Base-by-base conservation (phyloP, 2,113 vertebrate species). In the Ageneiosus marmoratus region DNA sequence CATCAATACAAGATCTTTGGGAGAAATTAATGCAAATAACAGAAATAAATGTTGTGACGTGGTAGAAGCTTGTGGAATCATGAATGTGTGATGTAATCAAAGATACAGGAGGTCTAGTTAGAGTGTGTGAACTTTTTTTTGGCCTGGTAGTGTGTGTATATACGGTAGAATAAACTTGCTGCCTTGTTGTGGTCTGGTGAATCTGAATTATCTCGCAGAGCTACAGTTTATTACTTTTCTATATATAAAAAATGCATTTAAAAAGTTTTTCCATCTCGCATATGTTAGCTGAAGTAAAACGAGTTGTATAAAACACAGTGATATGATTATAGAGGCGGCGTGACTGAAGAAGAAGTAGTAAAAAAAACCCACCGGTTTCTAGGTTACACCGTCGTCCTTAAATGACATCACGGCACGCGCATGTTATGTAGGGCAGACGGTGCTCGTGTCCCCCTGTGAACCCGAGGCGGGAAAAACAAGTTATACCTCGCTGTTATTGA, bases 381-480 rank as follows among this genome's bases (percentile, higher is more conserved):
- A 85, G 83, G 81, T 83, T 83, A 84, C 83, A 44, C 51, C 48
- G 73, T 82, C 83, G 84, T 87, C 86, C 84, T 85, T 77, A 85
- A 73, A 65, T 87, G 86, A 85, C 86, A 82, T 76, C 53, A 70
- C 77, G 72, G 82, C 56, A 82, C 83, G 77, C 74, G 77, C 79
- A n/a, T 41, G 79, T 44, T 80, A 85, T 87, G 81, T 87, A 87
- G 86, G 86, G 81, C 86, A 87, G 86, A 80, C 81, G 76, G 72
- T 77, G 81, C 75, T 63, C 70, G 63, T 85, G 86, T 87, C 86
- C 86, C 86, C 82, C 80, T 55, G 81, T 87, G 86, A 87, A 87
- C 86, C 77, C 81, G 53, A 48, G 80, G n/a, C 46, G 24, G 37
- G 5, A 50, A 79, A 53, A 79, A 44, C 80, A 2, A 56, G 79